A percentile compares a stretch with the other conserved stretches of the same genome.
Conservation (phyloP, 2,888 invertebrate species). For the Syrphus vitripennis region DNA sequence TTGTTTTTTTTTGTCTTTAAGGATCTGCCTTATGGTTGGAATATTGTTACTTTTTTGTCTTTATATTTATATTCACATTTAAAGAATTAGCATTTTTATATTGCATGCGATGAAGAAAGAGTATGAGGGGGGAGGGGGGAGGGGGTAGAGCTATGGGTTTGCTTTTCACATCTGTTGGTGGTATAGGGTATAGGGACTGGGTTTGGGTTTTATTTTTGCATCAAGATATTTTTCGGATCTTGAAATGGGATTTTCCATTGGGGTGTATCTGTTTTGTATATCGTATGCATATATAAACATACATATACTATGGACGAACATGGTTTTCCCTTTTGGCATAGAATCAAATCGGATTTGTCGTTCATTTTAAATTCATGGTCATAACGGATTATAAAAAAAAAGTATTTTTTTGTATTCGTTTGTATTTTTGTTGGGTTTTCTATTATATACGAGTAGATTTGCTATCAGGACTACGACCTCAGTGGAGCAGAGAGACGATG, state of each 20-base stretch:
- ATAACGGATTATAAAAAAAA: slow-evolving; percentile 58
- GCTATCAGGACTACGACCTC: slow-evolving; percentile 36
- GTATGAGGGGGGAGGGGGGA: not conserved
- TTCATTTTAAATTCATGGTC: slow-evolving; percentile 69
- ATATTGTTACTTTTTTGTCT: slow-evolving; percentile 40
- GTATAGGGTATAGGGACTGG: not conserved
- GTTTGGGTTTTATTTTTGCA: slow-evolving; percentile 45
- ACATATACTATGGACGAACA: not conserved
- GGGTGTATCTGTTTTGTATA: too few species aligned
- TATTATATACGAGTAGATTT: not conserved
- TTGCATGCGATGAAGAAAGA: not conserved
- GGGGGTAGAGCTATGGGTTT: not conserved
- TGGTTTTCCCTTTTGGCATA: slow-evolving; percentile 55
- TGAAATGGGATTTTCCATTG: slow-evolving; percentile 38
- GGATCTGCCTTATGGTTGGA: slow-evolving; percentile 47
- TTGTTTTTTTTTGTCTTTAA: slow-evolving; percentile 6
- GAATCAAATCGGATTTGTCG: slow-evolving; percentile 70
- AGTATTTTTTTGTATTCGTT: slow-evolving; percentile 25
- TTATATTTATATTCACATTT: slow-evolving; percentile 62
- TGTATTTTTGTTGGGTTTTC: slow-evolving; percentile 2
- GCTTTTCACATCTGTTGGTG: not conserved
- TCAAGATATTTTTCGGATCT: slow-evolving; percentile 40
- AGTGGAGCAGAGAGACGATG: not conserved
- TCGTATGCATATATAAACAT: not conserved
- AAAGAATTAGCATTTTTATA: slow-evolving; percentile 66